Evolutionary conservation across 2,888 invertebrate genomes (phyloP).

Genomic region (Mesorhabditis belari): DNA sequence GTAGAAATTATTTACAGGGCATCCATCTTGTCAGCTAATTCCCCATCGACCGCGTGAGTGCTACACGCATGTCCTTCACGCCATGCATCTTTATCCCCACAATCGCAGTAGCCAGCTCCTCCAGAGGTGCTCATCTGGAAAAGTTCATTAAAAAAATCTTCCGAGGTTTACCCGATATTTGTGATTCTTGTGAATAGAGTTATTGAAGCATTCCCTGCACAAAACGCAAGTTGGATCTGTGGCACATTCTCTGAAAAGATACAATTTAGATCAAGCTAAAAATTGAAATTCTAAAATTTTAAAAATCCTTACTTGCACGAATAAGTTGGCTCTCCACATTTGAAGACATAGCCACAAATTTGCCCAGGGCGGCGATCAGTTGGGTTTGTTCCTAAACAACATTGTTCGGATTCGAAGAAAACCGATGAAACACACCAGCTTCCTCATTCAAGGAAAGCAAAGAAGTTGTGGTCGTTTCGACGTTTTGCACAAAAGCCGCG

Average conservation of each 20-base stretch:
- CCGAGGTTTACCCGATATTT: constrained; percentile 56
- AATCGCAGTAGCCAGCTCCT: constrained; percentile 92
- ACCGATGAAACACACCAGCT: constrained; percentile 9
- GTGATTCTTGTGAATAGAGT: constrained; percentile 74
- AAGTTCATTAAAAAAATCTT: neutral
- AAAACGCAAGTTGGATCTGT: constrained; percentile 96
- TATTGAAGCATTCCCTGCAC: constrained; percentile 93
- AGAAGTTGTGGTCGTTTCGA: neutral
- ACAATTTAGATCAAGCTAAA: constrained; percentile 19
- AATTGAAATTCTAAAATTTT: constrained; percentile 1
- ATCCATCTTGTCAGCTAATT: neutral
- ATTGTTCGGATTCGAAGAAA: neutral
- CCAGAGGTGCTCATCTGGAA: constrained; percentile 88
- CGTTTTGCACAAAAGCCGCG: neutral
- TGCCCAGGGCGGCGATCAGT: constrained; percentile 32
- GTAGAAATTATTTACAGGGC: neutral
- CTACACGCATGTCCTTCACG: constrained; percentile 77
- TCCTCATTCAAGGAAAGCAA: constrained; percentile 3
- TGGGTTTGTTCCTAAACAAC: constrained; percentile 1
- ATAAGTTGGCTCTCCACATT: constrained; percentile 92
- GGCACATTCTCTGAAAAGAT: constrained; percentile 74
- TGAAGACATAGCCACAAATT: constrained; percentile 87
- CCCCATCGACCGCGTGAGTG: constrained; percentile 63
- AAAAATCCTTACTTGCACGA: constrained; percentile 65
- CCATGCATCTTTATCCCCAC: constrained; percentile 90